A percentile compares a stretch with the other conserved stretches of the same genome.
These are phyloP conservation scores for Clarias fuscus DNA, from an alignment of 2,797 vertebrate species.

Conservation along the genomic window DNA sequence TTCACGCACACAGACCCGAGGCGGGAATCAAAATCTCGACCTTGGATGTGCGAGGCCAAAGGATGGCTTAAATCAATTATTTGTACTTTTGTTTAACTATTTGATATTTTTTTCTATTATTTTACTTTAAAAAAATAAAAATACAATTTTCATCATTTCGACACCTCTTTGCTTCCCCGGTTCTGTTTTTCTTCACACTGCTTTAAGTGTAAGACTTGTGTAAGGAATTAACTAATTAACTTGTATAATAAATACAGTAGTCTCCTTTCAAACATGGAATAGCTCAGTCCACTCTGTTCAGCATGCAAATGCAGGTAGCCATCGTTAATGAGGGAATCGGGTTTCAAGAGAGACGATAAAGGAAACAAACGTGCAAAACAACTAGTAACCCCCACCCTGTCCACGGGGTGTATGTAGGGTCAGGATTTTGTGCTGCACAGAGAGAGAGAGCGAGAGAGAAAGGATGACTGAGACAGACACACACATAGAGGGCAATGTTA, in stretches of 20 bases:
- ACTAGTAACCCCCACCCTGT: neutral
- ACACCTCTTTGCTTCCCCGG: neutral
- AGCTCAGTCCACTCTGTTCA: neutral
- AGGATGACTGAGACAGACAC: neutral
- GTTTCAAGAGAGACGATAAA: neutral
- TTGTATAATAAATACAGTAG: neutral
- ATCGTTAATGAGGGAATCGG: neutral
- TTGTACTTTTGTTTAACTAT: neutral
- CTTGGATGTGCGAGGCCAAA: too few relatives aligned
- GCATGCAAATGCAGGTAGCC: neutral
- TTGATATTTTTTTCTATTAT: neutral
- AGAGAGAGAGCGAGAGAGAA: neutral
- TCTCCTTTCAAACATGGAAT: neutral
- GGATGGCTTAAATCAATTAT: too few relatives aligned
- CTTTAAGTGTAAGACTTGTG: neutral
- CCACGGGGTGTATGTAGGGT: constrained; percentile 7
- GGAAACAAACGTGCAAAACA: neutral
- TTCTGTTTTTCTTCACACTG: neutral
- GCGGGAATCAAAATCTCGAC: too few relatives aligned
- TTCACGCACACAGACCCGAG: too few relatives aligned
- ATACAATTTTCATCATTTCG: neutral
- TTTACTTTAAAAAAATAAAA: too few relatives aligned
- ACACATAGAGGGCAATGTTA: neutral
- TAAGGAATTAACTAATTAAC: neutral
- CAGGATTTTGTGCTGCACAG: neutral